Evolutionary conservation across 2,797 vertebrate species (phyloP).

Genomic region (Mormyrus hasselquistii): DNA sequence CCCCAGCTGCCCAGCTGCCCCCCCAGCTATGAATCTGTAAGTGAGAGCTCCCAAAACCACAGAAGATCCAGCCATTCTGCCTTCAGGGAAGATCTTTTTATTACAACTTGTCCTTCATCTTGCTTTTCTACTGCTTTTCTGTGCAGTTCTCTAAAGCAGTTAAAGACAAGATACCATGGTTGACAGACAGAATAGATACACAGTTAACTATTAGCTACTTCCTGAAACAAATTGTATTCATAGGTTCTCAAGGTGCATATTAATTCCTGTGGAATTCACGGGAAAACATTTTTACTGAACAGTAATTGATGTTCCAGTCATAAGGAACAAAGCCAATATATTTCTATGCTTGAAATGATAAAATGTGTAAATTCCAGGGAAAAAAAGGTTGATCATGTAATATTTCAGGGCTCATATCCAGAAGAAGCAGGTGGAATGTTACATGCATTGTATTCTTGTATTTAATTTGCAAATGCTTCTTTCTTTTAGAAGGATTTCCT

Average conservation of each 20-base stretch:
- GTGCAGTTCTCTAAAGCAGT: neutral
- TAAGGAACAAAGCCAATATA: neutral
- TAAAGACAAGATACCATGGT: neutral
- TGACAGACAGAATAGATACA: neutral
- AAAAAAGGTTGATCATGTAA: neutral
- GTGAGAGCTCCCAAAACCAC: constrained; percentile 53
- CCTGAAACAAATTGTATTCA: neutral
- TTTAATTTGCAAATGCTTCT: constrained; percentile 19
- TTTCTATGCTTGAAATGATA: neutral
- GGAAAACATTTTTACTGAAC: neutral
- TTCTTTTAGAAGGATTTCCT: constrained; percentile 76
- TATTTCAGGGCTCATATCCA: neutral
- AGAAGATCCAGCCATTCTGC: constrained; percentile 48
- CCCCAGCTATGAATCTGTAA: constrained; percentile 92
- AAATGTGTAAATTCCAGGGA: neutral
- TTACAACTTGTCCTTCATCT: constrained; percentile 44
- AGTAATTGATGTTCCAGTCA: neutral
- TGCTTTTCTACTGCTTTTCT: constrained; percentile 30
- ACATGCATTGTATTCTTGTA: neutral
- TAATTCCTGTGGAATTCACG: neutral
- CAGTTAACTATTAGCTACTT: neutral
- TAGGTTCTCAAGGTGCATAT: neutral
- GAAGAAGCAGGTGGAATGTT: neutral
- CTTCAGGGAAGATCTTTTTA: constrained; percentile 67
- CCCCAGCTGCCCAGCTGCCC: constrained; percentile 74